Evolutionary conservation across 2,113 vertebrate species (phyloP).

Genomic region (Pteruthius melanotis): DNA sequence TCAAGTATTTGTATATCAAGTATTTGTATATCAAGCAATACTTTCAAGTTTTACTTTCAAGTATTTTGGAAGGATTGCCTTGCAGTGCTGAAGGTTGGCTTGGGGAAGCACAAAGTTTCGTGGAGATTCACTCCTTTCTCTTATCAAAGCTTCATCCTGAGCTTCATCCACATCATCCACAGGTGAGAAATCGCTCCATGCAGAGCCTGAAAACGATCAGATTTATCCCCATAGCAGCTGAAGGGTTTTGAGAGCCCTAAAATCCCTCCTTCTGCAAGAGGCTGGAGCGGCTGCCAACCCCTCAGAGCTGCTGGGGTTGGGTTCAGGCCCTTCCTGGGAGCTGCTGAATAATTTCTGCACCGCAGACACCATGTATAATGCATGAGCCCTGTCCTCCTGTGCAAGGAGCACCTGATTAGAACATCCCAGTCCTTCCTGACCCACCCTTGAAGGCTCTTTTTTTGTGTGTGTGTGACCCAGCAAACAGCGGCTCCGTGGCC

Average conservation of each 20-base stretch:
- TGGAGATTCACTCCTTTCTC: neutral
- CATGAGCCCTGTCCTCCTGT: neutral
- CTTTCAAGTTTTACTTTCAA: no score
- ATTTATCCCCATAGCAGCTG: accelerated
- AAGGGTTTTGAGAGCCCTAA: neutral
- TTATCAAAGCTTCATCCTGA: accelerated
- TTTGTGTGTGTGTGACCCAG: neutral
- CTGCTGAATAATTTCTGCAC: neutral
- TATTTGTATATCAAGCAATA: no score
- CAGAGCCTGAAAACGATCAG: neutral
- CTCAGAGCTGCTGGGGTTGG: neutral
- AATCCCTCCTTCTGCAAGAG: neutral
- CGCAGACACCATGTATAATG: neutral
- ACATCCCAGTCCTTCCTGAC: neutral
- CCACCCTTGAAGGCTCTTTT: neutral
- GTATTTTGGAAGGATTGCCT: neutral
- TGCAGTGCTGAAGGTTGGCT: neutral
- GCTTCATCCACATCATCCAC: no score
- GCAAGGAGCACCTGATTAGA: neutral
- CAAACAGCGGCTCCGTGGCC: neutral
- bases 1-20: no score
- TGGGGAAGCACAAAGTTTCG: neutral
- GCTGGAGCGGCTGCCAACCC: neutral
- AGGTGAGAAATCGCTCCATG: accelerated
- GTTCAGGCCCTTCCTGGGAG: neutral